Percentiles rank a stretch among this genome's conserved stretches.
phyloP scores from a whole-genome alignment of 92 coral and sea anemone species.

The Diadumene lineata region DNA sequence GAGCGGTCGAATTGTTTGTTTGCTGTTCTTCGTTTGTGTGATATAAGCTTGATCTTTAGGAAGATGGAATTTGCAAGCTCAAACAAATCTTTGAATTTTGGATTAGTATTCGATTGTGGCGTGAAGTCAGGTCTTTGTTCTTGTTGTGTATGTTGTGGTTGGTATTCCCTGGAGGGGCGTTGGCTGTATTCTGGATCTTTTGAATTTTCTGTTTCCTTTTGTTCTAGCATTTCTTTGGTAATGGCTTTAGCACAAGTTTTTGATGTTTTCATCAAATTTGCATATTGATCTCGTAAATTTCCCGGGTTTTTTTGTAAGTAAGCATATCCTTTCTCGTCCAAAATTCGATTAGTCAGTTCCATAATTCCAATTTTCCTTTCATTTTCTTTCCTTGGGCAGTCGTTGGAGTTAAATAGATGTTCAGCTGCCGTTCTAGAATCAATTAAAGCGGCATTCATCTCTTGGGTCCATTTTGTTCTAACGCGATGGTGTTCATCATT shows the following conservation, averaged over 20 bases:
- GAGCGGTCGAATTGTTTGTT: constrained; percentile 14
- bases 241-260: not conserved
- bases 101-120: constrained; percentile 10
- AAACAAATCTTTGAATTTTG: not conserved
- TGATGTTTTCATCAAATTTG: constrained; percentile 11
- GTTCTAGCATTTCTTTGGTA: constrained; percentile 18
- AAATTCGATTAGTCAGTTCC: constrained; percentile 19
- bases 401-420: constrained; percentile 10
- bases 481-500: constrained; percentile 28
- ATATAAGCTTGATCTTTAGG: constrained; percentile 17
- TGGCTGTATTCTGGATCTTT: constrained; percentile 23
- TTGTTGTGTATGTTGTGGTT: not conserved
- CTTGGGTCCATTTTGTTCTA: constrained; percentile 14
- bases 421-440: constrained; percentile 10
- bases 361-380: constrained; percentile 34
- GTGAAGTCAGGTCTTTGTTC: constrained; percentile 14
- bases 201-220: constrained; percentile 20
- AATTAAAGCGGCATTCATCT: constrained; percentile 16
- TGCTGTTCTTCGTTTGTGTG: constrained; percentile 33
- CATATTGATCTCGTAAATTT: constrained; percentile 12
- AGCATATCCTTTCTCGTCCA: constrained; percentile 16
- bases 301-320: not conserved
- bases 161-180: not conserved
- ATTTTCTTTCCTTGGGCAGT: constrained; percentile 30
- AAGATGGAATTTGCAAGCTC: constrained; percentile 6